Evolutionary conservation across 2,888 invertebrate species (phyloP), one percentile per base, ranked within the genome.

Genomic region (Ligdia adustata): DNA sequence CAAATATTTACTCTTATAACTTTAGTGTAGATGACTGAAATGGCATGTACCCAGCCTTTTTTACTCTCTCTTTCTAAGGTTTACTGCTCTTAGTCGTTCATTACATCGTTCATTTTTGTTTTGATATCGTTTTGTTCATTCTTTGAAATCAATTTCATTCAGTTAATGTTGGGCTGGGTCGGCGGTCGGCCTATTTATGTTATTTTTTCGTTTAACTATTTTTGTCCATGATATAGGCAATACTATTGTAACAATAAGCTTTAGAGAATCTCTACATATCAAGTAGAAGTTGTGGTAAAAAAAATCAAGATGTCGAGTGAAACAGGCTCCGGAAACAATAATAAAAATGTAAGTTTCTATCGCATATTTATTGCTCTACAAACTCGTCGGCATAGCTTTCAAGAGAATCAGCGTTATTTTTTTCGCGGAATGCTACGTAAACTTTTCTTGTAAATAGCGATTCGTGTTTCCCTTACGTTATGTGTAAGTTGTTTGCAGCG

Each of bases 231-330:
- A 32, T 32, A 37, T 37, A 16, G 9, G 14, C 32, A 20, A 31
- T 22, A 26, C 18, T 28, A 41, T 24, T 13, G 5, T n/a, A 12
- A 13, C 9, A 9, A 31, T 22, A 34, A n/a, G 6, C n/a, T 22
- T 1, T n/a, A 22, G 15, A 7, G 1, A 12, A 26, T n/a, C 18
- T 18, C 9, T 9, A 52, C 39, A 52, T 45, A 53, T 35, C 45
- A 46, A 45, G 11, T 31, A 7, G 13, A 41, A 44, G 33, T 52
- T 52, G 49, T 49, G 49, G 16, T 18, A 7, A 39, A 37, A n/a
- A 38, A 39, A 27, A 37, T 38, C 45, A 82, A 72, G 66, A 92
- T 92, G 92, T 92, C 92, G 13, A 92, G 84, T 72, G 93, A 93
- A 72, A 91, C 91, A 16, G 77, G 91, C 41, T 31, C 47, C 3